Conservation (phyloP, 2,888 invertebrate species). For the Plebejus melissa region DNA sequence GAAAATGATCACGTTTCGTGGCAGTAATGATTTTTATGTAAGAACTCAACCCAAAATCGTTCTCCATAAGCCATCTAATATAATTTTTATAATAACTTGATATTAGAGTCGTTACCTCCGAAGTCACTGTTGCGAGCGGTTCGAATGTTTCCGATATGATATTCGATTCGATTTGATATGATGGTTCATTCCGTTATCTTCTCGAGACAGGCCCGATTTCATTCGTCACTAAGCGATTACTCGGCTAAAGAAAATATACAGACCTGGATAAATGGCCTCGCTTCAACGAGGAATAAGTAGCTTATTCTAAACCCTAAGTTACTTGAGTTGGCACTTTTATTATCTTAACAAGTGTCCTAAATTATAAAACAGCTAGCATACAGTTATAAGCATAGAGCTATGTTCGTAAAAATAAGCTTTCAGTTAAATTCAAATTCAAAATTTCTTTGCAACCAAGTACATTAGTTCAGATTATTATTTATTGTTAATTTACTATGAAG, state of each 20-base stretch:
- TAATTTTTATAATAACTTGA: conserved; percentile 13
- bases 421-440: no score
- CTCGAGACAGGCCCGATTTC: conserved; percentile 33
- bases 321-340: no score
- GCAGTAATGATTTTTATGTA: not conserved
- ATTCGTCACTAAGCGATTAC: conserved; percentile 11
- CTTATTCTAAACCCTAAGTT: no score
- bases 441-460: no score
- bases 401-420: no score
- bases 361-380: no score
- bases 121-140: conserved; percentile 5
- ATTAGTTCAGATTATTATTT: no score
- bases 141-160: conserved; percentile 5
- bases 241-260: conserved; percentile 14
- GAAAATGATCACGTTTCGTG: not conserved
- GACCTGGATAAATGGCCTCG: not conserved
- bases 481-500: no score
- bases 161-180: conserved; percentile 25
- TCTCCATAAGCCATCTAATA: conserved; percentile 12
- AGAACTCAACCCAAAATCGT: not conserved
- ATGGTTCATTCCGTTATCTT: conserved; percentile 34
- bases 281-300: not conserved
- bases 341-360: no score
- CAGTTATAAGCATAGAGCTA: no score
- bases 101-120: conserved; percentile 16